phyloP scores from a whole-genome alignment of 2,113 vertebrate genomes.

The Dasyprocta punctata region DNA sequence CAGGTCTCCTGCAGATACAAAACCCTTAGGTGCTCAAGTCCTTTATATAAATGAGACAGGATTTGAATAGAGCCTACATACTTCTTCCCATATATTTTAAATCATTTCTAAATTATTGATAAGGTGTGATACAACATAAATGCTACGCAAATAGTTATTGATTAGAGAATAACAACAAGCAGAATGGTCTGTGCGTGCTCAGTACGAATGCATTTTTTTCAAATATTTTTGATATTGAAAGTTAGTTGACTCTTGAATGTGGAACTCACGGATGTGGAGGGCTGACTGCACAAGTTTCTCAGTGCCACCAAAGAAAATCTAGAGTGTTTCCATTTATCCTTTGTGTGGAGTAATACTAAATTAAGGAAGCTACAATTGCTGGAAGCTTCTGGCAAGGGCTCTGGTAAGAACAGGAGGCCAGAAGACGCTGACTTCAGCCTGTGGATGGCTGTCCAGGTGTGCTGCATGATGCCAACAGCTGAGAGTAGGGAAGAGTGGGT shows the following conservation, averaged over 20 bases:
- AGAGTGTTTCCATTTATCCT: neutral
- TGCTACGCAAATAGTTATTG: neutral
- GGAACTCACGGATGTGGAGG: neutral
- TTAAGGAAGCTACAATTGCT: neutral
- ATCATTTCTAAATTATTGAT: neutral
- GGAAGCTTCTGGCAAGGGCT: neutral
- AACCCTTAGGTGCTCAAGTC: neutral
- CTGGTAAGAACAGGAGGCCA: fast-evolving
- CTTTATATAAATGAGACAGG: neutral
- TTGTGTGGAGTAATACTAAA: neutral
- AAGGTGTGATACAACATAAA: too few relatives aligned
- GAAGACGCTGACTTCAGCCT: neutral
- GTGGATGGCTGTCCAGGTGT: neutral
- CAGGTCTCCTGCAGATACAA: neutral
- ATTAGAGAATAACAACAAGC: neutral
- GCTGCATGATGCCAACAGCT: neutral
- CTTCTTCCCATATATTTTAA: neutral
- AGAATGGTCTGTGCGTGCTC: neutral
- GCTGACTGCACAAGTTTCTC: neutral
- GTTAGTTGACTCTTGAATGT: neutral
- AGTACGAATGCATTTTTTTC: neutral
- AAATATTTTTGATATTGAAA: neutral
- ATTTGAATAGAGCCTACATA: neutral
- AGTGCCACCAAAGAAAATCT: neutral
- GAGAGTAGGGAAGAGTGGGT: neutral